Evolutionary conservation across 2,113 vertebrate species (phyloP).

Genomic region (Semnornis frantzii): DNA sequence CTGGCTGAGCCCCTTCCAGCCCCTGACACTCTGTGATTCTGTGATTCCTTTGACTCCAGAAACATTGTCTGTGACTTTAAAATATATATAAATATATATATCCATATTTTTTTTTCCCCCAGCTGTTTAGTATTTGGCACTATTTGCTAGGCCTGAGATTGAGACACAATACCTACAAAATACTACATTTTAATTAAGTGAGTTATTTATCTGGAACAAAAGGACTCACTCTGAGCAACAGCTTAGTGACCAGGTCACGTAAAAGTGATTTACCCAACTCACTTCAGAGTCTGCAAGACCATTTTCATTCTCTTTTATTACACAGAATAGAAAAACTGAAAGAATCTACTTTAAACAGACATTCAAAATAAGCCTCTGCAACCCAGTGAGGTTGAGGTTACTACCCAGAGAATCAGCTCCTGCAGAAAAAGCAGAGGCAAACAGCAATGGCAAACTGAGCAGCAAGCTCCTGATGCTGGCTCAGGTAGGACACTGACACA

Average conservation of each 20-base stretch:
- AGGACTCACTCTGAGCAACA: conserved; percentile 52
- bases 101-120: conserved; percentile 31
- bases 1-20: too few relatives aligned
- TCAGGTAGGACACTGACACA: not conserved
- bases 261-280: conserved; percentile 51
- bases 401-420: not conserved
- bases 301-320: conserved; percentile 45
- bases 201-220: conserved; percentile 72
- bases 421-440: not conserved
- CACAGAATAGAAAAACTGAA: not conserved
- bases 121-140: not conserved
- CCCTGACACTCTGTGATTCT: too few relatives aligned
- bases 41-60: not conserved
- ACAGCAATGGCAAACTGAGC: not conserved
- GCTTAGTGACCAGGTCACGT: conserved; percentile 59
- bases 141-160: conserved; percentile 7
- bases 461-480: fast-evolving
- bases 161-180: conserved; percentile 57
- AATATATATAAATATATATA: too few relatives aligned
- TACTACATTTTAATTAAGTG: conserved; percentile 72
- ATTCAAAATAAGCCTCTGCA: not conserved
- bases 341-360: conserved; percentile 10
- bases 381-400: not conserved
- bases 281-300: not conserved
- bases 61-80: conserved; percentile 1